Evolutionary conservation across 2,113 vertebrate genomes (phyloP).

Genomic region (Alexandromys fortis): DNA sequence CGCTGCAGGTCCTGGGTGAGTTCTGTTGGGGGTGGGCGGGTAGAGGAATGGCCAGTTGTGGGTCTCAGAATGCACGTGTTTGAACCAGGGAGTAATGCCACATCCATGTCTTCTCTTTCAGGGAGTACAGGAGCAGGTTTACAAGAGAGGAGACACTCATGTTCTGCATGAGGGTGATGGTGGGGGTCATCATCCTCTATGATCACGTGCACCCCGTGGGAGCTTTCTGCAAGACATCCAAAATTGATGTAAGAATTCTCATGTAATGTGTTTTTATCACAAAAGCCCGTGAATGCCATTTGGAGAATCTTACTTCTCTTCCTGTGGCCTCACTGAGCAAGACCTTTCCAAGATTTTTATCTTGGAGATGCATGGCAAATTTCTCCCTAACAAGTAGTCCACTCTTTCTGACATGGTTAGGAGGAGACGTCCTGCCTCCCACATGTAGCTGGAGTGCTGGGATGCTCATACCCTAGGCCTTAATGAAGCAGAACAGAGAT

Average conservation of each 20-base stretch:
- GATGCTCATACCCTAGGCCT: background rate
- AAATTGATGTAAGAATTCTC: slow-evolving; percentile 94
- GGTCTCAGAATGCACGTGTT: too few species aligned
- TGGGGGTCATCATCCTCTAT: slow-evolving; percentile 98
- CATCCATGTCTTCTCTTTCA: slow-evolving; percentile 72
- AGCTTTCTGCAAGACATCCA: slow-evolving; percentile 98
- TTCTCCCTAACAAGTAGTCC: background rate
- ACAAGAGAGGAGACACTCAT: slow-evolving; percentile 96
- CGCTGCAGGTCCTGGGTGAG: background rate
- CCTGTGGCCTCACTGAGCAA: background rate
- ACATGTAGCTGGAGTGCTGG: background rate
- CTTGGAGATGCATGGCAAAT: background rate
- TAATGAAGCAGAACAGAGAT: background rate
- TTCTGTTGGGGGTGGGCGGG: background rate
- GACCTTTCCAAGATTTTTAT: background rate
- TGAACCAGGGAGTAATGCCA: rapidly evolving
- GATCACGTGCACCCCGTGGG: slow-evolving; percentile 98
- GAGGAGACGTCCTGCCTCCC: background rate
- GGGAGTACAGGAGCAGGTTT: slow-evolving; percentile 97
- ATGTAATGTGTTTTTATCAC: background rate
- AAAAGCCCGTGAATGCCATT: rapidly evolving
- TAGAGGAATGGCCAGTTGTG: background rate
- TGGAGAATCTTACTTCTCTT: background rate
- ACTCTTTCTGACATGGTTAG: background rate
- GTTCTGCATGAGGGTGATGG: slow-evolving; percentile 99